Evolutionary conservation across 2,888 invertebrate species (phyloP).

Genomic region (Ametastegia equiseti): DNA sequence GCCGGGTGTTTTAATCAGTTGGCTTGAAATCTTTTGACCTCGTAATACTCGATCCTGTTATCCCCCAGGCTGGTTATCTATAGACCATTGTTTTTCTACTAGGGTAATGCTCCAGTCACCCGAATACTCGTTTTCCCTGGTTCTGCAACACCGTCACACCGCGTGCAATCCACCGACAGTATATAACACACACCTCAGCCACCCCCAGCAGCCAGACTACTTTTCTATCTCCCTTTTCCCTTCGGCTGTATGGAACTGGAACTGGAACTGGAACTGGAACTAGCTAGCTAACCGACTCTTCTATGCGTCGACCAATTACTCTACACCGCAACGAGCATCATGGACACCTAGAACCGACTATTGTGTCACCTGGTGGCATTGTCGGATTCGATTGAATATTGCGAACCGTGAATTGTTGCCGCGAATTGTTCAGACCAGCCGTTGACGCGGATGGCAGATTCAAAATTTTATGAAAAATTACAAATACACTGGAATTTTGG

Average conservation of each 20-base stretch:
- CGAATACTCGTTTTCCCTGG: slow-evolving; percentile 33
- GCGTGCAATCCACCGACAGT: background rate
- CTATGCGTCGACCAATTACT: slow-evolving; percentile 28
- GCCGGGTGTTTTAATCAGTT: slow-evolving; percentile 42
- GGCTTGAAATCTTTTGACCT: slow-evolving; percentile 28
- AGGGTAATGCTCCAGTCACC: slow-evolving; percentile 20
- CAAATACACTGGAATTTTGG: too few species aligned
- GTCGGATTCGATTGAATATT: slow-evolving; percentile 16
- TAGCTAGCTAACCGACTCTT: slow-evolving; percentile 2
- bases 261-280: slow-evolving; percentile 32
- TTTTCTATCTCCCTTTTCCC: background rate
- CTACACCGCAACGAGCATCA: background rate
- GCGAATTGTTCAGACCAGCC: background rate
- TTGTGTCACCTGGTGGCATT: slow-evolving; percentile 15
- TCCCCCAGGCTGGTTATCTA: background rate
- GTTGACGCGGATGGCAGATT: background rate
- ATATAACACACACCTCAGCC: background rate
- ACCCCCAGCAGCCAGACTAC: background rate
- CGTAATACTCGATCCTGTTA: background rate
- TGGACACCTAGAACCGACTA: slow-evolving; percentile 6
- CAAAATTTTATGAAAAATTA: background rate
- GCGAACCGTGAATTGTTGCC: background rate
- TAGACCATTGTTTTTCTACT: slow-evolving; percentile 26
- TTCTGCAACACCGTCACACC: slow-evolving; percentile 20
- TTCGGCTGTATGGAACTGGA: background rate